Evolutionary conservation across 2,888 invertebrate genomes (phyloP).

Genomic region (Rambutsinella grinnellia): DNA sequence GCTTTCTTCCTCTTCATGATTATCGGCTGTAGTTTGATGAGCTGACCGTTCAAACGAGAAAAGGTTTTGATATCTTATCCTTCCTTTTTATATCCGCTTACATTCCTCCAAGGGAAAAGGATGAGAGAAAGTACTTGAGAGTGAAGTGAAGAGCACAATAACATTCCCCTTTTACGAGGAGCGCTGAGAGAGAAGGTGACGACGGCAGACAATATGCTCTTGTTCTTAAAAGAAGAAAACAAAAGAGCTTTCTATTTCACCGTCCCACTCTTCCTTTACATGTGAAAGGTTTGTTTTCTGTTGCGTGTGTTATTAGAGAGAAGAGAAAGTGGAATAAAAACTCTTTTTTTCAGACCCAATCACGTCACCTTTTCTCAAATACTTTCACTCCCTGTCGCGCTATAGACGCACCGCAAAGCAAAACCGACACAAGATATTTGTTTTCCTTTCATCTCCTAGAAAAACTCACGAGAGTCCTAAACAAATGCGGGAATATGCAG

Average conservation of each 20-base stretch:
- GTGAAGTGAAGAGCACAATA: constrained; percentile 16
- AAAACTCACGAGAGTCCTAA: too few relatives aligned
- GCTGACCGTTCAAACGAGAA: constrained; percentile 14
- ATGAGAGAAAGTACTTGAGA: constrained; percentile 3
- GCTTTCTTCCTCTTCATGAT: neutral
- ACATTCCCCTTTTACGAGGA: constrained; percentile 24
- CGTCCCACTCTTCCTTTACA: neutral
- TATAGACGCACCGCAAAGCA: neutral
- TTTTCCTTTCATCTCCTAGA: too few relatives aligned
- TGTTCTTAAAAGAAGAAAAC: constrained; percentile 6
- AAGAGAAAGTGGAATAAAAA: neutral
- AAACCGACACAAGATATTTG: constrained; percentile 7
- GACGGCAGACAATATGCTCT: neutral
- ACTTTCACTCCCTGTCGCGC: neutral
- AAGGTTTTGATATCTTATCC: neutral
- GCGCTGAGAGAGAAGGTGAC: neutral
- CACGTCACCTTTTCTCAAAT: constrained; percentile 3
- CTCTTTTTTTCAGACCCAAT: neutral
- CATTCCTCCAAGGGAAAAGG: too few relatives aligned
- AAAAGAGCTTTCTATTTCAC: neutral
- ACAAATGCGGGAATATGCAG: too few relatives aligned
- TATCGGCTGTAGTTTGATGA: neutral
- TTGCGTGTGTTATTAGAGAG: neutral
- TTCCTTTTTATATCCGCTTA: neutral
- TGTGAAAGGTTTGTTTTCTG: neutral